Evolutionary conservation across 2,113 vertebrate species (phyloP).

Genomic region (Baryphthengus martii): DNA sequence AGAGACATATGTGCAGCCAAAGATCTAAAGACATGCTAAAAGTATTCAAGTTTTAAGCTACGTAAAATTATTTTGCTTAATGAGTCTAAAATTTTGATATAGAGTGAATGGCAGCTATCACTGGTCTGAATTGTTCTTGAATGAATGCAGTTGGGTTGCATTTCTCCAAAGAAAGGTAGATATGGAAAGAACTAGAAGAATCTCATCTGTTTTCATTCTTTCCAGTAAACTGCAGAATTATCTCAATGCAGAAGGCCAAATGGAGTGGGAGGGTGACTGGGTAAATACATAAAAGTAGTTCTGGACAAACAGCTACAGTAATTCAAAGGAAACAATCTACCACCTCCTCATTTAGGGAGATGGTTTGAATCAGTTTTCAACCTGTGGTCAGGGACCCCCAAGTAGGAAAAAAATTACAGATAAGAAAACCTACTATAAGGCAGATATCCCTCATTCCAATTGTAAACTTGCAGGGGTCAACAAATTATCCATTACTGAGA

Average conservation of each 20-base stretch:
- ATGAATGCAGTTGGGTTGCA: background rate
- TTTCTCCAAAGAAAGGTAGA: background rate
- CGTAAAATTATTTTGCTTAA: background rate
- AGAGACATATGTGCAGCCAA: background rate
- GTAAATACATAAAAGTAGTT: background rate
- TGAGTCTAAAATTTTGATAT: background rate
- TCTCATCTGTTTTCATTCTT: background rate
- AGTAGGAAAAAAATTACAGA: background rate
- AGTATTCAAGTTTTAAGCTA: background rate
- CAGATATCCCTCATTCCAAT: background rate
- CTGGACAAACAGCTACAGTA: background rate
- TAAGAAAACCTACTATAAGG: background rate
- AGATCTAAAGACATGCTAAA: background rate
- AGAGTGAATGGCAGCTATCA: background rate
- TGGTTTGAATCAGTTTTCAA: background rate
- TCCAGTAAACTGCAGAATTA: background rate
- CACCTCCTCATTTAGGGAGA: background rate
- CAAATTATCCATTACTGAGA: background rate
- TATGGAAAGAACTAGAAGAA: background rate
- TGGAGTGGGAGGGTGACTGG: background rate
- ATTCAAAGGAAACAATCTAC: background rate
- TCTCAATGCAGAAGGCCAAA: background rate
- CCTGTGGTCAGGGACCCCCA: background rate
- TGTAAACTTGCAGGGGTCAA: background rate
- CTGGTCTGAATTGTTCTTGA: background rate